Evolutionary conservation across 2,888 invertebrate genomes (phyloP).

Genomic region (Agriopis aurantiaria): DNA sequence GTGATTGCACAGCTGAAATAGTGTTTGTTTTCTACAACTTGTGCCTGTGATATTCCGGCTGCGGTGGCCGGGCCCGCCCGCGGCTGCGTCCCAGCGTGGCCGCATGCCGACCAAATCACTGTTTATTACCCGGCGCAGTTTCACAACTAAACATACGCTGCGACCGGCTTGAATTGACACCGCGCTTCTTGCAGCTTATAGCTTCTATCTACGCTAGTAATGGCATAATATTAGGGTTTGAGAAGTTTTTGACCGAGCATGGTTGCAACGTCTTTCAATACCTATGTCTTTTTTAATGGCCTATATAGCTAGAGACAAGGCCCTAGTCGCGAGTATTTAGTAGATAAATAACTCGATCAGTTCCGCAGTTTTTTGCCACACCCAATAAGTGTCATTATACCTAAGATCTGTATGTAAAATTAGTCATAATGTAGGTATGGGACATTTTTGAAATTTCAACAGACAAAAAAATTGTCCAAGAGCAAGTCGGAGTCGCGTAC

Average conservation of each 20-base stretch:
- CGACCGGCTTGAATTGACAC: neutral
- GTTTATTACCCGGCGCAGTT: constrained; percentile 72
- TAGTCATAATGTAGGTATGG: too few species aligned
- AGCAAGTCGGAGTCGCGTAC: too few species aligned
- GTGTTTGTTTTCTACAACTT: constrained; percentile 18
- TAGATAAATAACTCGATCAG: too few species aligned
- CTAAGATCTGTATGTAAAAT: too few species aligned
- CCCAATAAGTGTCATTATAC: too few species aligned
- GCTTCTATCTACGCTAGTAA: constrained; percentile 9
- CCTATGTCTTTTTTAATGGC: neutral
- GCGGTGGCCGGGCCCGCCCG: constrained; percentile 63
- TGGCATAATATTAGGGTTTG: neutral
- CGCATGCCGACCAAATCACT: constrained; percentile 72
- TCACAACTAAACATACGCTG: constrained; percentile 54
- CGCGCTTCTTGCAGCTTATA: constrained; percentile 2
- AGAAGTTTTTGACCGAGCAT: neutral
- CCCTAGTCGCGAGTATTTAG: too few species aligned
- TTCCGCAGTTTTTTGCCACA: too few species aligned
- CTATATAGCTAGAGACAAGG: too few species aligned
- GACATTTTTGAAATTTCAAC: too few species aligned
- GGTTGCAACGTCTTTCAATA: neutral
- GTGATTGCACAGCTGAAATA: too few species aligned
- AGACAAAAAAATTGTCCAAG: too few species aligned
- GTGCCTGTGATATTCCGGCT: constrained; percentile 35
- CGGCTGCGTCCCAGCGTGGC: constrained; percentile 61